phyloP scores from a whole-genome alignment of 2,888 invertebrate species.

The Latheticus oryzae region DNA sequence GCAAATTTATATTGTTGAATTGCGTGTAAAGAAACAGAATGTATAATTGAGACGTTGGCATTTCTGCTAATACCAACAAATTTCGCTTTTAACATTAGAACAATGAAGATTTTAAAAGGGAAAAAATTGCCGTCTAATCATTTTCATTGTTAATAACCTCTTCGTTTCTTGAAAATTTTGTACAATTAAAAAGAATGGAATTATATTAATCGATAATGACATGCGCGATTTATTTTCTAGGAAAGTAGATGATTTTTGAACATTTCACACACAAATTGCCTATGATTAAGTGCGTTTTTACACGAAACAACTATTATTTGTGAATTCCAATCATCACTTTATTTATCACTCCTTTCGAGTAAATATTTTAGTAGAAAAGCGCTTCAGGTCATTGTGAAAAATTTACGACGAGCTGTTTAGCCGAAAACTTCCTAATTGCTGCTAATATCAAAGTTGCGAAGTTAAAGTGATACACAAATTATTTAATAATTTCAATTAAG shows the following conservation, averaged over 20 bases:
- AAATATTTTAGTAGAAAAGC: no score
- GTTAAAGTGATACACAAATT: no score
- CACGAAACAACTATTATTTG: no score
- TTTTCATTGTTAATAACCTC: constrained; percentile 37
- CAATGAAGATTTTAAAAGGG: constrained; percentile 45
- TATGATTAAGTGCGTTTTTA: no score
- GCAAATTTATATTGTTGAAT: constrained; percentile 46
- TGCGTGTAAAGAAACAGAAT: constrained; percentile 49
- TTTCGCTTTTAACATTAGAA: no score
- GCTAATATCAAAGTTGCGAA: no score
- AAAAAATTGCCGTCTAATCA: constrained; percentile 36
- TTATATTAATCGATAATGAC: constrained; percentile 27
- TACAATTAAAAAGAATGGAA: constrained; percentile 17
- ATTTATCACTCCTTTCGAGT: no score
- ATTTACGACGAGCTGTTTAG: no score
- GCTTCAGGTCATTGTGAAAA: no score
- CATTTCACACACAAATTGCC: not conserved
- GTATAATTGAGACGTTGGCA: constrained; percentile 52
- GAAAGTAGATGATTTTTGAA: not conserved
- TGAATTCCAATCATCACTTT: no score
- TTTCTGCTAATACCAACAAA: constrained; percentile 49
- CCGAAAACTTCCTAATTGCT: no score
- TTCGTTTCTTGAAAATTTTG: constrained; percentile 15
- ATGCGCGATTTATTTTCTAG: constrained; percentile 29
- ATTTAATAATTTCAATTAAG: not conserved